Conservation (phyloP, 1,140 invertebrate species). For the Monochamus saltuarius region DNA sequence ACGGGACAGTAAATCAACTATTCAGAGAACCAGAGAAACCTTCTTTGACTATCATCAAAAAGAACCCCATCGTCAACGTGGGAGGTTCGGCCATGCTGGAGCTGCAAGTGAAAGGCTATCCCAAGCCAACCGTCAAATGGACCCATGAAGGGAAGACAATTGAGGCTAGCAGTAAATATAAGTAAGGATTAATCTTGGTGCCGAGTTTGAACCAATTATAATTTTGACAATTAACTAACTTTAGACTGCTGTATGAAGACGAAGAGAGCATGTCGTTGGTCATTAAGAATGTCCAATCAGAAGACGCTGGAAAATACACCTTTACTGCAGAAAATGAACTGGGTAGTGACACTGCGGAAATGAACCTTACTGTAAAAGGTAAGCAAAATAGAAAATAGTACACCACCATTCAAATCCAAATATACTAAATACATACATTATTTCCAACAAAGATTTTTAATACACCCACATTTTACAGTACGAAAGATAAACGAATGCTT, state of each 20-base stretch:
- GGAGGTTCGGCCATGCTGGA: slow-evolving; percentile 96
- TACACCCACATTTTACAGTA: too few species aligned
- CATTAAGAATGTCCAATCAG: slow-evolving; percentile 81
- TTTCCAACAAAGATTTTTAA: too few species aligned
- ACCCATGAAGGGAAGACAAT: slow-evolving; percentile 82
- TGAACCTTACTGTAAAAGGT: slow-evolving; percentile 75
- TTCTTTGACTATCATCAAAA: slow-evolving; percentile 70
- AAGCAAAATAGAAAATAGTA: slow-evolving; percentile 14
- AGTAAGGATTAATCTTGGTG: slow-evolving; percentile 55
- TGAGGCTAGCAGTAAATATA: slow-evolving; percentile 76
- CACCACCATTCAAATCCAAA: too few species aligned
- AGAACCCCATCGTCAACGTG: slow-evolving; percentile 71
- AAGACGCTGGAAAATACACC: slow-evolving; percentile 84
- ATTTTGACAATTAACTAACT: not conserved
- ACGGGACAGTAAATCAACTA: slow-evolving; percentile 80
- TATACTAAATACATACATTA: too few species aligned
- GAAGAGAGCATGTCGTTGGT: slow-evolving; percentile 87
- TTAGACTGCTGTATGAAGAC: slow-evolving; percentile 84
- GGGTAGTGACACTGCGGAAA: slow-evolving; percentile 75
- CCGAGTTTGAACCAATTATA: slow-evolving; percentile 1
- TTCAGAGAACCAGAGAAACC: slow-evolving; percentile 81
- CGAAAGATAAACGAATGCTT: too few species aligned
- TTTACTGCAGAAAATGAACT: slow-evolving; percentile 86
- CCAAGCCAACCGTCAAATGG: slow-evolving; percentile 89
- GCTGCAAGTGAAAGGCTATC: slow-evolving; percentile 88